Evolutionary conservation across 2,797 vertebrate species (phyloP), one percentile per base, ranked within the genome.

Genomic region (Catostomus latipinnis): DNA sequence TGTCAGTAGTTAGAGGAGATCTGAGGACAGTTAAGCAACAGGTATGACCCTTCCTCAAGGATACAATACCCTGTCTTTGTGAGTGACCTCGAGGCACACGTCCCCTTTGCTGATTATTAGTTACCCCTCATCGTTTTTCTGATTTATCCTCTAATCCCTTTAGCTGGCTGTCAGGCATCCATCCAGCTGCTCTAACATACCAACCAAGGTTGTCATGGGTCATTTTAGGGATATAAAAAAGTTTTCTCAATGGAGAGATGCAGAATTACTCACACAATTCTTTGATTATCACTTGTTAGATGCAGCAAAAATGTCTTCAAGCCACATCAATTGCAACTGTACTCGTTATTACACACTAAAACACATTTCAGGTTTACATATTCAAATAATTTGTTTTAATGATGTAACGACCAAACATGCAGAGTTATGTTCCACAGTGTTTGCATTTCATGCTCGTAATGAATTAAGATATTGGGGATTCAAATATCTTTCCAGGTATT

Each of bases 121-220:
- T 83, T 86, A 82, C 66, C 50, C 74, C 57, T 79, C 50, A 34
- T 73, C 78, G 52, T 84, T 74, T 73, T 63, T 80, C 76, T 84
- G 86, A 87, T 88, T 86, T 84, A 86, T 87, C 79, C 16, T 45
- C 78, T 83, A 82, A 84, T 84, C 84, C 82, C 53, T 63, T 68
- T 45, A 70, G 50, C 70, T 75, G 43, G 66, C n/a, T 14, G 16
- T 12, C 69, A 75, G 82, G 82, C 80, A 80, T 82, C 81, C 48
- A 69, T 83, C 83, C 78, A 82, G 69, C 83, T 84, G 82, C 79
- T 84, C 71, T 66, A 78, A 71, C 48, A 76, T 65, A 75, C 57
- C 11, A 57, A 54, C 50, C 13, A 53, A 61, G 48, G 12, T 50
- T 69, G 46, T 62, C 75, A 78, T 10, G 2, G 56, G 22, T 62